A percentile compares a stretch with the other conserved stretches of the same genome.
Evolutionary conservation across 2,113 vertebrate species (phyloP).

Genomic region (Varanus komodoensis): DNA sequence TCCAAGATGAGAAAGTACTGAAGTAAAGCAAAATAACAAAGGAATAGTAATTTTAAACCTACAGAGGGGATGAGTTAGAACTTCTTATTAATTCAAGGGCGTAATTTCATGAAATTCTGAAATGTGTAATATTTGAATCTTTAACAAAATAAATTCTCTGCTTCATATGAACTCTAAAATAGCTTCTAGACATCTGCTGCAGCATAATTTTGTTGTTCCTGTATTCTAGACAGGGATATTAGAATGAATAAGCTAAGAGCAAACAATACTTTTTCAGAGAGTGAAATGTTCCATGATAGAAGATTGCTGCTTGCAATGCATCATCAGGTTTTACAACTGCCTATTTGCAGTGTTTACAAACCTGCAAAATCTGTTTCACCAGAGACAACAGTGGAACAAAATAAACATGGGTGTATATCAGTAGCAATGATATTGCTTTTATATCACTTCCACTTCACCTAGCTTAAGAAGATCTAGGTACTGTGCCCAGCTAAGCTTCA

Average conservation of each 20-base stretch:
- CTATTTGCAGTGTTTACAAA: neutral
- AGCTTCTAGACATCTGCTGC: neutral
- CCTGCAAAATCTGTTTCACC: neutral
- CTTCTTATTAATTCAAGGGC: neutral
- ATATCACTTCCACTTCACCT: neutral
- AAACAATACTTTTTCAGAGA: neutral
- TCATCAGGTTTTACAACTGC: neutral
- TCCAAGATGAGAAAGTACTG: neutral
- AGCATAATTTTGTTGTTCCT: neutral
- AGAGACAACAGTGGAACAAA: neutral
- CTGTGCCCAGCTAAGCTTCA: neutral
- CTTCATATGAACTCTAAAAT: neutral
- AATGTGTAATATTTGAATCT: neutral
- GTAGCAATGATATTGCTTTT: neutral
- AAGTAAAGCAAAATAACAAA: slow-evolving; percentile 28
- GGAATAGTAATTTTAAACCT: slow-evolving; percentile 14
- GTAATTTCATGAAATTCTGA: neutral
- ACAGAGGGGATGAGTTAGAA: neutral
- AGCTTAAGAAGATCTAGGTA: neutral
- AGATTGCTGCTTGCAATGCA: neutral
- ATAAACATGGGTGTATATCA: neutral
- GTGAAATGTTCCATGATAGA: neutral
- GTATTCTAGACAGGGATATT: neutral
- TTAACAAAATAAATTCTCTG: slow-evolving; percentile 2
- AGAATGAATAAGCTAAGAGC: neutral